Base-by-base conservation (phyloP, 2,888 invertebrate genomes). In the Pseudeuparius sepicola region DNA sequence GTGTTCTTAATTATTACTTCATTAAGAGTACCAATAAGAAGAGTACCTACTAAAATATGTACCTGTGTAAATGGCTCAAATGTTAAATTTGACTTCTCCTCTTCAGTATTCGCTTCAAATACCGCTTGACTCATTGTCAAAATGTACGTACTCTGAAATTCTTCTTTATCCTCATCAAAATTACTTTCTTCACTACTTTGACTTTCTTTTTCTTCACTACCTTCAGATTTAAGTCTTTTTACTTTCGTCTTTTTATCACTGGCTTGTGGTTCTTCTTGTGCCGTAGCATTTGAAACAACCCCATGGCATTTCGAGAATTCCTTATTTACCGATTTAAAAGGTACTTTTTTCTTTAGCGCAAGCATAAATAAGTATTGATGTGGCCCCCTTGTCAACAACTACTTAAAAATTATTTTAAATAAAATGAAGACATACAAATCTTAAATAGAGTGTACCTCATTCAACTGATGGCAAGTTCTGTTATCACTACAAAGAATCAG, bases 401-500 rank as follows among this genome's bases (percentile, higher is more conserved):
- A 36, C 24, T 52, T 55, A 16, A 34, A 10, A 9, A 10, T 18
- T 33, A 33, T 28, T 9, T 28, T 25, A 18, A 10, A 12, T 12
- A 25, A 25, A 5, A 10, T 25, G 6, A 25, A 25, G 6, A 10
- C 24, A 37, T 25, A 17, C 17, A 13, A 38, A 14, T 33, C 28
- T 11, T 12, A 14, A 9, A 26, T 13, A 11, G 7, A 16, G 35
- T 29, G 34, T 46, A 61, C 60, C 45, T 75, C 68, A 50, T 81
- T 82, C 12, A 94, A 60, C 56, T 92, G 92, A 47, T 69, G 72
- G 57, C 90, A 88, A 4, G 87, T 86, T 52, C 73, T 74, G 26
- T 75, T 73, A 64, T 93, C 88, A 53, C 85, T 77, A 36, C 89
- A 89, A 1, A 92, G 71, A 45, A 94, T 75, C 33, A 94, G 64